Percentiles rank a stretch among this genome's conserved stretches.
Conservation (phyloP, 2,113 vertebrate species). For the Taurulus bubalis region DNA sequence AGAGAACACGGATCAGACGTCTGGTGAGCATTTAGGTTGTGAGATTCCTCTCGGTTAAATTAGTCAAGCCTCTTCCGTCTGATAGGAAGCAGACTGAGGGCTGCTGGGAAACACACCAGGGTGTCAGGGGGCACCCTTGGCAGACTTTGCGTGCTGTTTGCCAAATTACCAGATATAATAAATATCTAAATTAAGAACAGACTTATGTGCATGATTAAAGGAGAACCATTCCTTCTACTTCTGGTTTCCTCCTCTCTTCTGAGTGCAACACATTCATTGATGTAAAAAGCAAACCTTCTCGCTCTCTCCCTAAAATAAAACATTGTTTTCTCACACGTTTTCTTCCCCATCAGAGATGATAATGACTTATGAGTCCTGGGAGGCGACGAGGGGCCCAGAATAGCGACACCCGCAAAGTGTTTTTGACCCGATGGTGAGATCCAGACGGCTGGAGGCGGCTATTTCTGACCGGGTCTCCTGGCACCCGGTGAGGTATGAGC, state of each 20-base stretch:
- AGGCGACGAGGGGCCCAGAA: constrained; percentile 37
- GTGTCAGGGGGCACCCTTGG: constrained; percentile 54
- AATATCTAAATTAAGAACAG: constrained; percentile 73
- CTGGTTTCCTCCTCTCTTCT: constrained; percentile 35
- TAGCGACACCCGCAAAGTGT: constrained; percentile 66
- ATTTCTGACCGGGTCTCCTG: constrained; percentile 60
- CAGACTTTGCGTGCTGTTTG: constrained; percentile 58
- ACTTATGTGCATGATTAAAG: constrained; percentile 69
- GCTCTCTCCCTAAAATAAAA: not conserved
- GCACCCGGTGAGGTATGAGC: constrained; percentile 43
- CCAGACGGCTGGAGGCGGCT: constrained; percentile 45
- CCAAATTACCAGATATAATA: constrained; percentile 72
- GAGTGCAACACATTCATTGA: constrained; percentile 37
- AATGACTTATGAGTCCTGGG: constrained; percentile 44
- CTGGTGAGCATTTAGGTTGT: constrained; percentile 51
- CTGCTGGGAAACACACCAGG: constrained; percentile 46
- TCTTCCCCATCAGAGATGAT: constrained; percentile 15
- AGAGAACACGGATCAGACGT: constrained; percentile 31
- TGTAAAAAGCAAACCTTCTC: constrained; percentile 1
- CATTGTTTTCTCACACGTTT: constrained; percentile 13
- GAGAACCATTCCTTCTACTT: constrained; percentile 46
- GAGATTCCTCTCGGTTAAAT: constrained; percentile 55
- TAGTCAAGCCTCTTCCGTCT: constrained; percentile 43
- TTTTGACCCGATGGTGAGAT: constrained; percentile 58
- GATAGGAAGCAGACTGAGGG: constrained; percentile 53